Conservation (phyloP, 2,797 vertebrate genomes). For the Neostethus bicornis region DNA sequence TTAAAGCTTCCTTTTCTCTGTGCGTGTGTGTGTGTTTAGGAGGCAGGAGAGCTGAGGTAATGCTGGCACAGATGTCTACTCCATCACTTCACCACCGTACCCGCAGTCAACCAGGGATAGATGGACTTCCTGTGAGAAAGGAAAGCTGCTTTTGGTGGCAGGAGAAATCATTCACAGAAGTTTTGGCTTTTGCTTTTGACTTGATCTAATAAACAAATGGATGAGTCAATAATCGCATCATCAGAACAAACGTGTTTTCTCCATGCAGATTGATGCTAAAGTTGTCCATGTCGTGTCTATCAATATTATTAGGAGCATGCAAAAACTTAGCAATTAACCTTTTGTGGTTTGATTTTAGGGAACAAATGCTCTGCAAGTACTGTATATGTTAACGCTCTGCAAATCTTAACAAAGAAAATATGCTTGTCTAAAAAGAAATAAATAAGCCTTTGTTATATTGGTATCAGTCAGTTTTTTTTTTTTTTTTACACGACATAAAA, state of each 20-base stretch:
- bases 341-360: neutral
- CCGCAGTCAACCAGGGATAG: conserved; percentile 51
- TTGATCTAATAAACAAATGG: conserved; percentile 10
- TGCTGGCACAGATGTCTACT: conserved; percentile 60
- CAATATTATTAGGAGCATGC: neutral
- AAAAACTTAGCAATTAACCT: neutral
- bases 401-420: too few species aligned
- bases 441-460: too few species aligned
- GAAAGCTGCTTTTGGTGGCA: conserved; percentile 7
- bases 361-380: too few species aligned
- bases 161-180: conserved; percentile 6
- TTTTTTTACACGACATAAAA: too few species aligned
- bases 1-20: conserved; percentile 26
- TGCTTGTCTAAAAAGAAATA: too few species aligned
- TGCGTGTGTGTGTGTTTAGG: conserved; percentile 35
- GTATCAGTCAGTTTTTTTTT: too few species aligned
- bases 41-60: conserved; percentile 67
- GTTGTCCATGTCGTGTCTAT: neutral
- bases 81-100: conserved; percentile 56
- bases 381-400: too few species aligned
- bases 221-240: neutral
- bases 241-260: neutral
- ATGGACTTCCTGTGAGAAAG: conserved; percentile 33
- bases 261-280: neutral
- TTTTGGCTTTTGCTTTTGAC: conserved; percentile 19